Conservation (phyloP, 2,113 vertebrate genomes). For the Bubo scandiacus region DNA sequence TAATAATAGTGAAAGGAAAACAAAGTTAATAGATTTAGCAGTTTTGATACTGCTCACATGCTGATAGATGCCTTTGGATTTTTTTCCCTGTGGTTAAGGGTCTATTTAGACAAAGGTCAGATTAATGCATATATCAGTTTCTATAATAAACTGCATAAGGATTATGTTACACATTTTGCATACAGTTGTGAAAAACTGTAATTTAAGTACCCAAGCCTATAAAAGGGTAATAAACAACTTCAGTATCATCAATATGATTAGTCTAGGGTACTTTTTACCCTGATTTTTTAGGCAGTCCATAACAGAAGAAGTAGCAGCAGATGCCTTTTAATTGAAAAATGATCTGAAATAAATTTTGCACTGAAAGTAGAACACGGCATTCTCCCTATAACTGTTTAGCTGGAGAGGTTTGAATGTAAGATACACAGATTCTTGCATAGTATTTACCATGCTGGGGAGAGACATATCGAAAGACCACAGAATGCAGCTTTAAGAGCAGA, state of each 20-base stretch:
- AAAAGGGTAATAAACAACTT: conserved; percentile 77
- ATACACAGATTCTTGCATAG: conserved; percentile 20
- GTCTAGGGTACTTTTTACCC: conserved; percentile 47
- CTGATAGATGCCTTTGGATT: conserved; percentile 53
- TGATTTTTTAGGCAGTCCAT: conserved; percentile 51
- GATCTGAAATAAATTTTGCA: conserved; percentile 72
- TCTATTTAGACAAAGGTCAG: conserved; percentile 72
- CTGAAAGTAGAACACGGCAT: conserved; percentile 60
- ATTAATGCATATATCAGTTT: conserved; percentile 73
- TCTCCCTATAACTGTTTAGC: conserved; percentile 60
- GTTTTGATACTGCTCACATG: conserved; percentile 66
- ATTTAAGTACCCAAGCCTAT: conserved; percentile 73
- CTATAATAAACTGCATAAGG: conserved; percentile 72
- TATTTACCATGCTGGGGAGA: conserved; percentile 50
- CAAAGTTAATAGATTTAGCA: conserved; percentile 77
- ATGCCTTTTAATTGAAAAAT: conserved; percentile 79
- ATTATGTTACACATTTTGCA: conserved; percentile 76
- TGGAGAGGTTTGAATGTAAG: conserved; percentile 53
- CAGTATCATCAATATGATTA: conserved; percentile 64
- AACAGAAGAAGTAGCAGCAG: conserved; percentile 66
- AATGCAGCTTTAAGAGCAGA: conserved; percentile 69
- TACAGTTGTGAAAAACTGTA: conserved; percentile 77
- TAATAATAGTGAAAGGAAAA: conserved; percentile 80
- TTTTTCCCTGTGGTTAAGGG: conserved; percentile 55
- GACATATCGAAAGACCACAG: conserved; percentile 38